Evolutionary conservation across 2,888 invertebrate species (phyloP).

Genomic region (Cataglyphis livida): DNA sequence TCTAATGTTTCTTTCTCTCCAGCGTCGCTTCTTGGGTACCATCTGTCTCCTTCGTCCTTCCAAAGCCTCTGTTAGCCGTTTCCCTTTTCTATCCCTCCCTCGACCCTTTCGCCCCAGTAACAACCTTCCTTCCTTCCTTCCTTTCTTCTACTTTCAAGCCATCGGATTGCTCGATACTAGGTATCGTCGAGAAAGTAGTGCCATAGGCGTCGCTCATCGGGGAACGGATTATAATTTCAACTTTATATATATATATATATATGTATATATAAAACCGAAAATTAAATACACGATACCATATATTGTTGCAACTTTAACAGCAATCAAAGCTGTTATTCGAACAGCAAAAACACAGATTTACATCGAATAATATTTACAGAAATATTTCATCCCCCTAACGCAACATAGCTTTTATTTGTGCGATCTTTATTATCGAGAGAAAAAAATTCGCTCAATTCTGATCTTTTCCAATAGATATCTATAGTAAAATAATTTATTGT

Average conservation of each 20-base stretch:
- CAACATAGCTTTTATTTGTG: neutral
- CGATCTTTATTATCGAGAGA: constrained; percentile 10
- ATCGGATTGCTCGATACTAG: constrained; percentile 60
- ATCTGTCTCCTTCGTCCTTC: constrained; percentile 27
- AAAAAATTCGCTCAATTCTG: constrained; percentile 25
- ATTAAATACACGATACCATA: neutral
- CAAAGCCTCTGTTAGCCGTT: constrained; percentile 26
- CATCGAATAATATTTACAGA: constrained; percentile 43
- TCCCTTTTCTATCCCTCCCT: neutral
- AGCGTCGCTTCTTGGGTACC: constrained; percentile 29
- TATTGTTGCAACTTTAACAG: constrained; percentile 27
- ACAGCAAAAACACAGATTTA: constrained; percentile 22
- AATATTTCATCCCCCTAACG: constrained; percentile 14
- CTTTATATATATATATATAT: no score
- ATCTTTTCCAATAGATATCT: neutral
- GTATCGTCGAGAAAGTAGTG: constrained; percentile 37
- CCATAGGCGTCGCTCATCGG: constrained; percentile 32
- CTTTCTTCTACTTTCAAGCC: constrained; percentile 21
- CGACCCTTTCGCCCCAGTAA: neutral
- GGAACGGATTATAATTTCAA: neutral
- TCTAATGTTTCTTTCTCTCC: constrained; percentile 17
- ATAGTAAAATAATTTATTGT: neutral
- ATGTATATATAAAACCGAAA: neutral
- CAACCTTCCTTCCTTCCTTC: constrained; percentile 2
- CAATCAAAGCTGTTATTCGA: constrained; percentile 20